Evolutionary conservation across 2,888 invertebrate genomes (phyloP).

Genomic region (Catocala sponsa): DNA sequence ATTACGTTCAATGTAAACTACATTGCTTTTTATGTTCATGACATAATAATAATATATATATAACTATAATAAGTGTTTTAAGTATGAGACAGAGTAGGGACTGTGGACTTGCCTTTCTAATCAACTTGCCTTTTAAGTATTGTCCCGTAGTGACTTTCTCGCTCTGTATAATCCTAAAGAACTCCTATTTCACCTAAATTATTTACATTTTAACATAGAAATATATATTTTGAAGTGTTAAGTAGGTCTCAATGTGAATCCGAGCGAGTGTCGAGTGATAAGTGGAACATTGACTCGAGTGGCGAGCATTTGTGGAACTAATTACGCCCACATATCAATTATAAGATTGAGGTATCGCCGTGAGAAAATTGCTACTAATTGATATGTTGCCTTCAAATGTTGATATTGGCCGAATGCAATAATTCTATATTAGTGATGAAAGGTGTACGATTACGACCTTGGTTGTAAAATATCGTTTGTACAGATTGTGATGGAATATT

Average conservation of each 20-base stretch:
- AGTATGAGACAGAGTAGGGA: slow-evolving; percentile 68
- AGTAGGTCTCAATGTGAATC: slow-evolving; percentile 49
- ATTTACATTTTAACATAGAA: slow-evolving; percentile 59
- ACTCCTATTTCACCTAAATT: slow-evolving; percentile 58
- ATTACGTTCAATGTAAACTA: slow-evolving; percentile 66
- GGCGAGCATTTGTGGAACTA: slow-evolving; percentile 47
- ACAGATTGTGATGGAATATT: slow-evolving; percentile 51
- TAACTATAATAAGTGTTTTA: slow-evolving; percentile 60
- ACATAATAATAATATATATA: slow-evolving; percentile 66
- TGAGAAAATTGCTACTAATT: slow-evolving; percentile 61
- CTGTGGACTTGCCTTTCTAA: slow-evolving; percentile 78
- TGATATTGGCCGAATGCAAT: slow-evolving; percentile 64
- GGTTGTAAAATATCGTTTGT: slow-evolving; percentile 48
- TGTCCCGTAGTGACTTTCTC: slow-evolving; percentile 65
- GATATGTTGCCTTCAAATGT: slow-evolving; percentile 61
- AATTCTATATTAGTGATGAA: slow-evolving; percentile 59
- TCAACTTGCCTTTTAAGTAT: slow-evolving; percentile 77
- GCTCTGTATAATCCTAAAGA: slow-evolving; percentile 56
- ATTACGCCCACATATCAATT: slow-evolving; percentile 70
- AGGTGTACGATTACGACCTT: slow-evolving; percentile 51
- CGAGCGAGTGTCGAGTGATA: slow-evolving; percentile 28
- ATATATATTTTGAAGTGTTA: slow-evolving; percentile 60
- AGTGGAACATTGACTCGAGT: slow-evolving; percentile 28
- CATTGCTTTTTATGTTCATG: slow-evolving; percentile 73
- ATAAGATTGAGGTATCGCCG: slow-evolving; percentile 52